Percentiles rank a stretch among this genome's conserved stretches.
Conservation (phyloP, 2,888 invertebrate genomes). For the Diogma glabrata region DNA sequence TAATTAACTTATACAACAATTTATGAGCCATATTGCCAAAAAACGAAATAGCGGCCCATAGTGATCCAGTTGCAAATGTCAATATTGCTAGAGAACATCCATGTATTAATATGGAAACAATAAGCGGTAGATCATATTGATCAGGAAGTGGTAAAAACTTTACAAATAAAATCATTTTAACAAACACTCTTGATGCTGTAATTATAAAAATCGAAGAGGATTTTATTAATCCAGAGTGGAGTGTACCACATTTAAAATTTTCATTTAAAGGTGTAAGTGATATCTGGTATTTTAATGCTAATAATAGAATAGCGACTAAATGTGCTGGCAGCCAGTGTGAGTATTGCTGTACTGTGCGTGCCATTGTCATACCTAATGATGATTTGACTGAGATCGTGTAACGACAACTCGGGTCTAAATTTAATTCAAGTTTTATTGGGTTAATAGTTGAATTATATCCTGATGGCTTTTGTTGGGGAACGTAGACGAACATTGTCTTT, state of each 20-base stretch:
- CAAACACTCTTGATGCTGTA: slow-evolving; percentile 24
- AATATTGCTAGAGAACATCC: slow-evolving; percentile 49
- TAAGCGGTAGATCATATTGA: slow-evolving; percentile 25
- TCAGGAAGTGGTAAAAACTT: slow-evolving; percentile 21
- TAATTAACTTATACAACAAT: slow-evolving; percentile 40
- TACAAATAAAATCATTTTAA: slow-evolving; percentile 19
- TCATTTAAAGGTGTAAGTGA: slow-evolving; percentile 28
- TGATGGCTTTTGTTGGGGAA: slow-evolving; percentile 43
- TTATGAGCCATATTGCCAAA: slow-evolving; percentile 56
- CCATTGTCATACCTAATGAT: slow-evolving; percentile 46
- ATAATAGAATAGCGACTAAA: slow-evolving; percentile 48
- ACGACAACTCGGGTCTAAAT: slow-evolving; percentile 59
- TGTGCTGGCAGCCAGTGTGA: slow-evolving; percentile 52
- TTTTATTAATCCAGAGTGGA: slow-evolving; percentile 46
- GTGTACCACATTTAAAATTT: slow-evolving; percentile 37
- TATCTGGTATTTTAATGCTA: slow-evolving; percentile 46
- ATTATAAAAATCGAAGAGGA: slow-evolving; percentile 39
- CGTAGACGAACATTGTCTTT: slow-evolving; percentile 45
- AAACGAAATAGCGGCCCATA: slow-evolving; percentile 47
- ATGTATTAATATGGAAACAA: slow-evolving; percentile 49
- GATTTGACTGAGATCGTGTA: slow-evolving; percentile 53
- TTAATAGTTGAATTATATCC: slow-evolving; percentile 32
- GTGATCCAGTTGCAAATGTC: slow-evolving; percentile 41
- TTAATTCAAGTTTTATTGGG: slow-evolving; percentile 44
- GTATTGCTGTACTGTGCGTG: slow-evolving; percentile 55